These are phyloP conservation scores for Acipenser transmontanus DNA, from an alignment of 2,797 vertebrate genomes.

Conservation along the genomic window DNA sequence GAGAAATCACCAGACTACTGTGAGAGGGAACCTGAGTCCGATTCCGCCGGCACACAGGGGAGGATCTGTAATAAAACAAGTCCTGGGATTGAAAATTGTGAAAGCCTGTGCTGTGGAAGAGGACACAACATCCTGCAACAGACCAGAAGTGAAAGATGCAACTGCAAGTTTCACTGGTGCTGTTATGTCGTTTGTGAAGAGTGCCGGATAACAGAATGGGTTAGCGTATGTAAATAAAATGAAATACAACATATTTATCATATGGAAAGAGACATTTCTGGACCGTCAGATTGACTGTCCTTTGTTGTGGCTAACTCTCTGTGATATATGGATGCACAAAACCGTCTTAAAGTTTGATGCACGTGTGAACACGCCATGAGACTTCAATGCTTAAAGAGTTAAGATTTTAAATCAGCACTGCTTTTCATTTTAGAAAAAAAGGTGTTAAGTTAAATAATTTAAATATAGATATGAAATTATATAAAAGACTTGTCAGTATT, in stretches of 20 bases:
- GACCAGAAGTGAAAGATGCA: conserved; percentile 90
- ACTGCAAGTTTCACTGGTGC: conserved; percentile 99
- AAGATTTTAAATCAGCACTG: conserved; percentile 30
- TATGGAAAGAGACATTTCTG: conserved; percentile 12
- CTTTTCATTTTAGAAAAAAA: conserved; percentile 27
- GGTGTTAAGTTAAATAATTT: conserved; percentile 34
- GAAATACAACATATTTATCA: conserved; percentile 6
- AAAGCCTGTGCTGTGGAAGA: conserved; percentile 92
- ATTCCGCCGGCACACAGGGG: conserved; percentile 88
- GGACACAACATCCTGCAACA: conserved; percentile 96
- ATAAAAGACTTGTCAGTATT: conserved; percentile 28
- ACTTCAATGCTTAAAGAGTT: conserved; percentile 33
- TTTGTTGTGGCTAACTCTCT: conserved; percentile 46
- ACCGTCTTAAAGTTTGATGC: conserved; percentile 24
- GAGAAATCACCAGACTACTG: conserved; percentile 97
- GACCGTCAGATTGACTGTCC: conserved; percentile 20
- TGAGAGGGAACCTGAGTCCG: conserved; percentile 77
- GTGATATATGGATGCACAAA: conserved; percentile 31
- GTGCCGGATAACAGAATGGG: conserved; percentile 93
- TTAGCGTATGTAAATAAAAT: conserved; percentile 90
- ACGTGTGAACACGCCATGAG: conserved; percentile 23
- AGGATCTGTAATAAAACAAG: conserved; percentile 97
- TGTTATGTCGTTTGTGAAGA: conserved; percentile 97
- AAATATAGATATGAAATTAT: conserved; percentile 22
- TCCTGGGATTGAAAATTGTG: conserved; percentile 87